Percentiles rank a stretch among this genome's conserved stretches.
Conservation (phyloP, 2,113 vertebrate genomes). For the Poeciliopsis retropinna region DNA sequence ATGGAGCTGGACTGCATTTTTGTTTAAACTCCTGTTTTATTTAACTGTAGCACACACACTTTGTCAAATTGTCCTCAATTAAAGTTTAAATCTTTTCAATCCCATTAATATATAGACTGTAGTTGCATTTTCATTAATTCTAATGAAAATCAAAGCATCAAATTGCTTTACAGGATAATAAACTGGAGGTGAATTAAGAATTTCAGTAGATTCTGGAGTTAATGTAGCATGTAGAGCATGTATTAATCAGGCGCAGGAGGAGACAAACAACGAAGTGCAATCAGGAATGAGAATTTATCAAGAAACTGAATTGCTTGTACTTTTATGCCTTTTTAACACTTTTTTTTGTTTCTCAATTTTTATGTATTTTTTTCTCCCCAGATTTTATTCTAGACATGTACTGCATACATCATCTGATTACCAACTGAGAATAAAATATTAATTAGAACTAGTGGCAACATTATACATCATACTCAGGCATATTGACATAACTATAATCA, state of each 20-base stretch:
- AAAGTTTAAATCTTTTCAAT: conserved; percentile 9
- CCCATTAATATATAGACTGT: conserved; percentile 2
- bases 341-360: conserved; percentile 1
- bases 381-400: not conserved
- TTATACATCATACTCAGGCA: no score
- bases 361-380: not conserved
- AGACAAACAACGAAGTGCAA: conserved; percentile 50
- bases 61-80: not conserved
- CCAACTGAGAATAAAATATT: no score
- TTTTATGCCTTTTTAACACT: not conserved
- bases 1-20: conserved; percentile 40
- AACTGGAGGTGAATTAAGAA: conserved; percentile 33
- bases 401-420: no score
- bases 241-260: conserved; percentile 52
- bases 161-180: conserved; percentile 45
- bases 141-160: conserved; percentile 24
- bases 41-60: conserved; percentile 1
- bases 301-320: not conserved
- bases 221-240: conserved; percentile 62
- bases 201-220: conserved; percentile 54
- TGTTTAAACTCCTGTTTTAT: not conserved
- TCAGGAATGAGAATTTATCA: conserved; percentile 32
- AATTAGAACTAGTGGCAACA: no score
- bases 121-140: conserved; percentile 42
- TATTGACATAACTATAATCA: no score